These are phyloP conservation scores for Apis cerana DNA, from an alignment of 1,140 invertebrate species.

Conservation along the genomic window DNA sequence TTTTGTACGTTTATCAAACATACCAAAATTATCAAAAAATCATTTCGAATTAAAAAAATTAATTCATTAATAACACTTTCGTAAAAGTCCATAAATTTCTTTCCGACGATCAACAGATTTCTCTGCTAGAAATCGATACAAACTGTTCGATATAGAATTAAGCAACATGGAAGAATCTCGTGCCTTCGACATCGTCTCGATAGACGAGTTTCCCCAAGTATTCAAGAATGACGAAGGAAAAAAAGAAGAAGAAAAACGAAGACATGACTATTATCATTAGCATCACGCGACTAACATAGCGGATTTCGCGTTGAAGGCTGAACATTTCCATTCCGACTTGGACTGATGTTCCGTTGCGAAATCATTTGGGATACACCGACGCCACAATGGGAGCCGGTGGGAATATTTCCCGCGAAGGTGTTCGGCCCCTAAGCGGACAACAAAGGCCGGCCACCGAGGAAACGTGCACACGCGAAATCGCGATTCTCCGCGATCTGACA, in stretches of 20 bases:
- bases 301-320: slow-evolving; percentile 54
- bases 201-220: slow-evolving; percentile 25
- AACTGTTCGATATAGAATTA: background rate
- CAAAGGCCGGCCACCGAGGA: slow-evolving; percentile 60
- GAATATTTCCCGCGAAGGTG: slow-evolving; percentile 77
- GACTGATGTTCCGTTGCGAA: slow-evolving; percentile 45
- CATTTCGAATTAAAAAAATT: too few relatives aligned
- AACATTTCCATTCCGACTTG: slow-evolving; percentile 26
- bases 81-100: too few relatives aligned
- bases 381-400: slow-evolving; percentile 77
- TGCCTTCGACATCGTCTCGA: background rate
- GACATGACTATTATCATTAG: slow-evolving; percentile 66
- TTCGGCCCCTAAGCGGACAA: slow-evolving; percentile 70
- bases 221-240: slow-evolving; percentile 21
- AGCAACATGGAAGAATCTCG: slow-evolving; percentile 1
- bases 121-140: too few relatives aligned
- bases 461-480: slow-evolving; percentile 58
- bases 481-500: slow-evolving; percentile 14
- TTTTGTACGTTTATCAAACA: too few relatives aligned
- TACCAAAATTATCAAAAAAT: too few relatives aligned
- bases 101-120: too few relatives aligned
- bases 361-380: slow-evolving; percentile 44
- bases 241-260: slow-evolving; percentile 8
- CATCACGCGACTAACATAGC: slow-evolving; percentile 61
- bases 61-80: too few relatives aligned